Percentiles rank a stretch among this genome's conserved stretches.
Evolutionary conservation across 1,140 invertebrate species (phyloP).

Genomic region (Caenorhabditis inopinata): DNA sequence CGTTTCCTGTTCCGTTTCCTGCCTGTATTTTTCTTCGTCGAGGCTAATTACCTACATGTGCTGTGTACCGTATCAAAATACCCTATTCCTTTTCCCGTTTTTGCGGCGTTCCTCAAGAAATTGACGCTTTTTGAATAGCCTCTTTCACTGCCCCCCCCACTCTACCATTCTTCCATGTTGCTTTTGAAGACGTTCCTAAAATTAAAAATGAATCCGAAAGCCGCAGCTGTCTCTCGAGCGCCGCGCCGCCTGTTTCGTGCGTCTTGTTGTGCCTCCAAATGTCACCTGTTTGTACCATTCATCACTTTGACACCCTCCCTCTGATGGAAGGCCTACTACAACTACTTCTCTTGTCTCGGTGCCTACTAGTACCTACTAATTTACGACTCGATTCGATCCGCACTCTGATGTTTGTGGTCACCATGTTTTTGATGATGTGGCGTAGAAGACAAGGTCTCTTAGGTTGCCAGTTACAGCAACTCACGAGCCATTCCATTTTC

Average conservation of each 20-base stretch:
- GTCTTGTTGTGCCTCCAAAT: slow-evolving; percentile 20
- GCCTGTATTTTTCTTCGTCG: neutral
- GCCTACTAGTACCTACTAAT: slow-evolving; percentile 31
- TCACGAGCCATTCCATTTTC: too few species aligned
- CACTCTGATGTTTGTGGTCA: slow-evolving; percentile 24
- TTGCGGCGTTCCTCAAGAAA: slow-evolving; percentile 16
- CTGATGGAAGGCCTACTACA: neutral
- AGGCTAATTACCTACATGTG: slow-evolving; percentile 32
- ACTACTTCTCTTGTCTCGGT: slow-evolving; percentile 31
- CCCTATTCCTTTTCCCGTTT: neutral
- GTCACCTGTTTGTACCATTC: slow-evolving; percentile 33
- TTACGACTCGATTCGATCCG: slow-evolving; percentile 28
- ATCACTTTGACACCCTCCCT: slow-evolving; percentile 22
- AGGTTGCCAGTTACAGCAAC: neutral
- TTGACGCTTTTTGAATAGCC: slow-evolving; percentile 23
- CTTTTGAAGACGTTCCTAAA: neutral
- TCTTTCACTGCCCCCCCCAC: too few species aligned
- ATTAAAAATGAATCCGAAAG: neutral
- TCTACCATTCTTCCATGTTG: neutral
- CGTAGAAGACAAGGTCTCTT: neutral
- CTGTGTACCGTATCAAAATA: slow-evolving; percentile 31
- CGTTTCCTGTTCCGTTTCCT: slow-evolving; percentile 27
- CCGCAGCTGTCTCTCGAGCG: slow-evolving; percentile 23
- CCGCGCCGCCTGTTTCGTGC: slow-evolving; percentile 14
- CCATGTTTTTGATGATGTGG: slow-evolving; percentile 32